phyloP scores from a whole-genome alignment of 2,888 invertebrate genomes.

The Melolontha melolontha region DNA sequence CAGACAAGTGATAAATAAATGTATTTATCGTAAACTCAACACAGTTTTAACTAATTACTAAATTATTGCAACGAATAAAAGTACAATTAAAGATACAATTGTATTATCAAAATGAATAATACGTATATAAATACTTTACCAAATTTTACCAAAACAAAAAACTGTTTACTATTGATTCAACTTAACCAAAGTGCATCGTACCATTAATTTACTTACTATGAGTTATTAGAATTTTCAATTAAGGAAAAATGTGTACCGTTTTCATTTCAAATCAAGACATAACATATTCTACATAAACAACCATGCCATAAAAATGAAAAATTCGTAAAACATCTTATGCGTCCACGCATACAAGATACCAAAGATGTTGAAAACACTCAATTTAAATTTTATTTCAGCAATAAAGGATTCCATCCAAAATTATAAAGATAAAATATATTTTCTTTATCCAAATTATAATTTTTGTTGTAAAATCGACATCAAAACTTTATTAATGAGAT shows the following conservation, averaged over 20 bases:
- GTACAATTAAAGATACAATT: too few relatives aligned
- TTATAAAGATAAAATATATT: slow-evolving; percentile 27
- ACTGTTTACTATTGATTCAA: slow-evolving; percentile 3
- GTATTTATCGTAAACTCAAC: too few relatives aligned
- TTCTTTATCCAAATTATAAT: slow-evolving; percentile 27
- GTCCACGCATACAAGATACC: slow-evolving; percentile 1
- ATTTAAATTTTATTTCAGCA: slow-evolving; percentile 35
- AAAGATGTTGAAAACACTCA: slow-evolving; percentile 26
- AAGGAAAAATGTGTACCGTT: slow-evolving; percentile 1
- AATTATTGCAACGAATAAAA: too few relatives aligned
- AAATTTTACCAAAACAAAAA: not conserved
- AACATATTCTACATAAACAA: too few relatives aligned
- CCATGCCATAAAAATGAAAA: slow-evolving; percentile 17
- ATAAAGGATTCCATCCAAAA: slow-evolving; percentile 29
- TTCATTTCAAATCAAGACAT: slow-evolving; percentile 24
- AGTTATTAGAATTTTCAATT: slow-evolving; percentile 32
- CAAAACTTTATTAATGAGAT: slow-evolving; percentile 28
- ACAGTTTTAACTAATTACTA: too few relatives aligned
- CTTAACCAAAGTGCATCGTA: not conserved
- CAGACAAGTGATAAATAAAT: too few relatives aligned
- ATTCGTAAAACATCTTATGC: slow-evolving; percentile 7
- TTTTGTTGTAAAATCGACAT: slow-evolving; percentile 23
- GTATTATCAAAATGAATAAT: too few relatives aligned
- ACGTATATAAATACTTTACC: too few relatives aligned
- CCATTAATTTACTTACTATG: slow-evolving; percentile 9